Evolutionary conservation across 2,888 invertebrate genomes (phyloP).

Genomic region (Matsumyia berberina): DNA sequence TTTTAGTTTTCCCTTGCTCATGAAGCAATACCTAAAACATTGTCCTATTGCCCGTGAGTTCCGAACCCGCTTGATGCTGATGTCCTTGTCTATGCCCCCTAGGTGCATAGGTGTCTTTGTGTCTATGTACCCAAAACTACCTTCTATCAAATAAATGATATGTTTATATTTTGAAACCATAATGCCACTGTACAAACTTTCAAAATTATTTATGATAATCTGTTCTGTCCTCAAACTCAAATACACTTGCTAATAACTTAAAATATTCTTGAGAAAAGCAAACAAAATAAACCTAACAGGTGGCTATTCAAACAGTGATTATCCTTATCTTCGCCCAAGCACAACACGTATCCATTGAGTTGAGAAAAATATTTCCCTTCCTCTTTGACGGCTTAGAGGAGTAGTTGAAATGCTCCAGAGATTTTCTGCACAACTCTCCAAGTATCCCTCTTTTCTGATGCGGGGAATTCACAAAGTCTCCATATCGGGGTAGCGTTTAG

Average conservation of each 20-base stretch:
- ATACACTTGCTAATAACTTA: background rate
- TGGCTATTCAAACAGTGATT: constrained; percentile 50
- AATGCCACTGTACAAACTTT: background rate
- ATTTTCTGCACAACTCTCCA: constrained; percentile 32
- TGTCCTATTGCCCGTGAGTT: too few species aligned
- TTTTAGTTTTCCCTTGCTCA: too few species aligned
- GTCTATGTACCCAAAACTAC: too few species aligned
- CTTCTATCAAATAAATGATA: too few species aligned
- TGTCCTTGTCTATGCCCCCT: too few species aligned
- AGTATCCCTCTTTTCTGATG: background rate
- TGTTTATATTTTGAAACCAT: too few species aligned
- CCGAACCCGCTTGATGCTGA: too few species aligned
- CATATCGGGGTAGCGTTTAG: background rate
- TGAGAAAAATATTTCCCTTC: background rate
- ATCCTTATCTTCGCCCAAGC: constrained; percentile 18
- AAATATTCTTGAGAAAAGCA: background rate
- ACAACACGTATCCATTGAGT: constrained; percentile 3
- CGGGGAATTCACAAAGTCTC: constrained; percentile 9
- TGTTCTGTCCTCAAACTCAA: constrained; percentile 2
- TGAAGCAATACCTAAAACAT: too few species aligned
- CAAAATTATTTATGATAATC: constrained; percentile 23
- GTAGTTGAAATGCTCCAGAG: constrained; percentile 1
- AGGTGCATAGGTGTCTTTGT: too few species aligned
- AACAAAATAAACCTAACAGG: constrained; percentile 53
- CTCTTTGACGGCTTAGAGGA: background rate